These are phyloP conservation scores for Pithys albifrons DNA, from an alignment of 2,113 vertebrate species.

Conservation along the genomic window DNA sequence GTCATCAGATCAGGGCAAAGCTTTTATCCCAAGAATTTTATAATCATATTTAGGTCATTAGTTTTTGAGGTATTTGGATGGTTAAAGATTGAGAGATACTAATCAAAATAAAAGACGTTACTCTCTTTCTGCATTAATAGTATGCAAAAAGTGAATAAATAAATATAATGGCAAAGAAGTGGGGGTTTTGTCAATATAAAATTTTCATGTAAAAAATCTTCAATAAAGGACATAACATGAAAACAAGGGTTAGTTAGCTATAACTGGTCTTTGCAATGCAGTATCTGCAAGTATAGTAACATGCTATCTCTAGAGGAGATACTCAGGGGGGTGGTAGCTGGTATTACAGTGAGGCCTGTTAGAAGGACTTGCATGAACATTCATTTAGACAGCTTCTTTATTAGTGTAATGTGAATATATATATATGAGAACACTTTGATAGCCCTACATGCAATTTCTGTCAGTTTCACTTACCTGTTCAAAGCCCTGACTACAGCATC, in stretches of 20 bases:
- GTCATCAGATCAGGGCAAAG: not conserved
- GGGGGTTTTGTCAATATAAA: not conserved
- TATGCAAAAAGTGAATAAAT: not conserved
- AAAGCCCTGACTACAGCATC: not conserved
- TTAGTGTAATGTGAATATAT: not conserved
- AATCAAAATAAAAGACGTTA: not conserved
- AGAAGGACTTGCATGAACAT: not conserved
- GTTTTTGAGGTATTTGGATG: not conserved
- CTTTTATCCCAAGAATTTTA: slow-evolving; percentile 38
- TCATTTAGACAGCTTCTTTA: not conserved
- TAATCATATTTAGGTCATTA: not conserved
- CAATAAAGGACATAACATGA: not conserved
- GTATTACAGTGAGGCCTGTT: not conserved
- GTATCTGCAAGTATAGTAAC: not conserved
- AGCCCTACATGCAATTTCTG: not conserved
- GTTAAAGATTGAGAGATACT: slow-evolving; percentile 14
- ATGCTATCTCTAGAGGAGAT: not conserved
- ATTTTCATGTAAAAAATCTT: not conserved
- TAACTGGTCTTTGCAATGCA: not conserved
- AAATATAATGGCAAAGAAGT: not conserved
- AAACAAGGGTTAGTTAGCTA: not conserved
- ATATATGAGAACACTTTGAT: not conserved
- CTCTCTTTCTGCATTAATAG: not conserved
- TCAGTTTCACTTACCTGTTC: not conserved
- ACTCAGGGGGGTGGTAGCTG: not conserved